Conservation (phyloP, 2,888 invertebrate genomes). For the Tubulanus polymorphus region DNA sequence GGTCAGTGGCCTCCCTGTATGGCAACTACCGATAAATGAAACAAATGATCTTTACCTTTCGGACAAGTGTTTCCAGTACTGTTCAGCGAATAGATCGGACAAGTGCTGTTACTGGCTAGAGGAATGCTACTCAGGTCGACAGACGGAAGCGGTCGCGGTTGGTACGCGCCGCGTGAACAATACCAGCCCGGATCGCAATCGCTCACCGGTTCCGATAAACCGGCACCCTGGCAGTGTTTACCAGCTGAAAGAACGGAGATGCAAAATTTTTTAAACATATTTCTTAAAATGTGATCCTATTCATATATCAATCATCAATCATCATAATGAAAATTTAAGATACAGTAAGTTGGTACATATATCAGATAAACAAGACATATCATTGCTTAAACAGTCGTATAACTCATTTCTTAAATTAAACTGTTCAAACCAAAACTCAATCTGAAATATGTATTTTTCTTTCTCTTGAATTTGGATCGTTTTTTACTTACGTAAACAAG, state of each 20-base stretch:
- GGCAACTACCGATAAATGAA: neutral
- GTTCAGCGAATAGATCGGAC: constrained; percentile 45
- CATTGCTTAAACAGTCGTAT: no score
- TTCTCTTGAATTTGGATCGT: no score
- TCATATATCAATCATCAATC: no score
- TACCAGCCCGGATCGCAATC: constrained; percentile 46
- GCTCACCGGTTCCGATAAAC: constrained; percentile 38
- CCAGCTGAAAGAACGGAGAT: constrained; percentile 31
- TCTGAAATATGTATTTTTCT: no score
- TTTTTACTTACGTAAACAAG: constrained; percentile 41
- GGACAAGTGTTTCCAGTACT: constrained; percentile 44
- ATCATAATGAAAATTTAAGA: no score
- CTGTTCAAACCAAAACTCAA: no score
- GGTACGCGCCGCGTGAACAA: constrained; percentile 44
- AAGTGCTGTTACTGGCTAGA: constrained; percentile 27
- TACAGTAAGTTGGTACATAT: no score
- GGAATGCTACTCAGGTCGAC: constrained; percentile 27
- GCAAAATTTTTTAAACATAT: constrained; percentile 4
- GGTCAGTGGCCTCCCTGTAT: no score
- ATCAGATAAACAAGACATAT: no score
- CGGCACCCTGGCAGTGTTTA: constrained; percentile 39
- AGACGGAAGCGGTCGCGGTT: constrained; percentile 30
- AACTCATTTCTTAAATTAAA: no score
- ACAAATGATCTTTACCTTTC: constrained; percentile 35
- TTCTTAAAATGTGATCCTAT: no score